phyloP scores from a whole-genome alignment of 2,888 invertebrate genomes.

The Meganola albula region DNA sequence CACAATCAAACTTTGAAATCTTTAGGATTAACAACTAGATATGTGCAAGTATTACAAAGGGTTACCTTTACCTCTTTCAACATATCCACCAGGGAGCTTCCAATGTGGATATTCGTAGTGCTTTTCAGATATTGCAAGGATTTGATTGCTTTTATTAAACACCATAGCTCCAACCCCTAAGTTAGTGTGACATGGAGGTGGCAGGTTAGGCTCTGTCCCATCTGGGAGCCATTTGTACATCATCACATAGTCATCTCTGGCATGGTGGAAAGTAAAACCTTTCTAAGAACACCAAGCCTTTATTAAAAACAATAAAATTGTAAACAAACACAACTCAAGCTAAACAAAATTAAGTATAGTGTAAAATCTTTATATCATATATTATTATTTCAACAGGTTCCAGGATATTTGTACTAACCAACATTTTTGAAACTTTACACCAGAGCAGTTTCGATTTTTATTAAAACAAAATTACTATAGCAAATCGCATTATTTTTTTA shows the following conservation, averaged over 20 bases:
- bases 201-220: slow-evolving; percentile 80
- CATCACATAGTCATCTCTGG: slow-evolving; percentile 86
- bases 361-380: too few relatives aligned
- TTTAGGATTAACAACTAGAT: too few relatives aligned
- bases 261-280: slow-evolving; percentile 94
- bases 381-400: too few relatives aligned
- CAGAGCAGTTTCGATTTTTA: too few relatives aligned
- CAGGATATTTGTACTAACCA: too few relatives aligned
- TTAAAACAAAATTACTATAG: too few relatives aligned
- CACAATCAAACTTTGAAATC: too few relatives aligned
- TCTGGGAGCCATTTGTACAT: slow-evolving; percentile 89
- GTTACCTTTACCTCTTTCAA: slow-evolving; percentile 82
- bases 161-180: slow-evolving; percentile 92
- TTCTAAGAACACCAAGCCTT: slow-evolving; percentile 73
- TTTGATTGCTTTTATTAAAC: slow-evolving; percentile 83
- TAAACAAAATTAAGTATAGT: too few relatives aligned
- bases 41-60: too few relatives aligned
- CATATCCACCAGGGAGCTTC: slow-evolving; percentile 96
- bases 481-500: too few relatives aligned
- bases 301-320: slow-evolving; percentile 16
- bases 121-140: slow-evolving; percentile 90
- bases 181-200: slow-evolving; percentile 85
- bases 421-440: too few relatives aligned
- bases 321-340: neutral
- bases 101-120: slow-evolving; percentile 81